These are phyloP conservation scores for Lepidochitona cinerea DNA, from an alignment of 2,888 invertebrate genomes.

Conservation along the genomic window DNA sequence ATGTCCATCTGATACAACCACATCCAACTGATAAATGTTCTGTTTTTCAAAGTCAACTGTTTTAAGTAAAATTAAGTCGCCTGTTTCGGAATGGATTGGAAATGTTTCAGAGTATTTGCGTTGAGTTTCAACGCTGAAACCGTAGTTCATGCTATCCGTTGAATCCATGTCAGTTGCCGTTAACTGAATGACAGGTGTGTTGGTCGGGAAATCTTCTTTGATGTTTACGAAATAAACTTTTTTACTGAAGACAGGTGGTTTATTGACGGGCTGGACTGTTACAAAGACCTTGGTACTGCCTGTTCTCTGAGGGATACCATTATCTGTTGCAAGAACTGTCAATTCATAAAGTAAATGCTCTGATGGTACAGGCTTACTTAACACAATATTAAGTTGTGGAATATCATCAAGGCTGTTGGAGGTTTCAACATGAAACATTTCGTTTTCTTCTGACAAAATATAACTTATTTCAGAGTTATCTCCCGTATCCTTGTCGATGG, in stretches of 20 bases:
- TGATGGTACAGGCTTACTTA: no score
- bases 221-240: neutral
- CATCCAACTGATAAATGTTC: no score
- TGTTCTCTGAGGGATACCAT: neutral
- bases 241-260: neutral
- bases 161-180: neutral
- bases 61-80: neutral
- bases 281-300: neutral
- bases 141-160: neutral
- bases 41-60: no score
- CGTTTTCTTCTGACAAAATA: no score
- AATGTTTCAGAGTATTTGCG: neutral
- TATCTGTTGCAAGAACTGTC: neutral
- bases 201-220: neutral
- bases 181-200: neutral
- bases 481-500: no score
- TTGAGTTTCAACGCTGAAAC: neutral
- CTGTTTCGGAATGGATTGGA: neutral
- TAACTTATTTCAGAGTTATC: no score
- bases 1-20: no score
- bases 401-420: no score
- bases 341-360: no score
- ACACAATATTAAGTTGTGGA: no score
- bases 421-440: no score
- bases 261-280: neutral